phyloP scores from a whole-genome alignment of 2,797 vertebrate genomes.

The Thaleichthys pacificus region DNA sequence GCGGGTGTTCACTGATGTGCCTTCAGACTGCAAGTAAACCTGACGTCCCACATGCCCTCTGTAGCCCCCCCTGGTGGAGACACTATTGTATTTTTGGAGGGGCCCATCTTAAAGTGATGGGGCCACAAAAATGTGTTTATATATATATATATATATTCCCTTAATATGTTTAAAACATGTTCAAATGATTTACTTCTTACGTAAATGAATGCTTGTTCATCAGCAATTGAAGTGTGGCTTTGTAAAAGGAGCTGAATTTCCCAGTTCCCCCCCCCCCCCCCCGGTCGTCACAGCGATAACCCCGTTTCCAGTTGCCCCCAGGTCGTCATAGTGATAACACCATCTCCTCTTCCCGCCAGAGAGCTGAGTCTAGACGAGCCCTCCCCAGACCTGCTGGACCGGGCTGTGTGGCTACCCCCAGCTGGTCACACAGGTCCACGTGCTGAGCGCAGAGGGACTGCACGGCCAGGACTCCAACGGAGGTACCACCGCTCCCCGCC shows the following conservation, averaged over 20 bases:
- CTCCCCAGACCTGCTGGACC: slow-evolving; percentile 90
- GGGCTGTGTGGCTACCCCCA: slow-evolving; percentile 83
- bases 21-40: slow-evolving; percentile 89
- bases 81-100: too few species aligned
- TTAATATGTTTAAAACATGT: too few species aligned
- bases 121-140: too few species aligned
- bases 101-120: too few species aligned
- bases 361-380: slow-evolving; percentile 90
- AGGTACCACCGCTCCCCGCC: slow-evolving; percentile 48
- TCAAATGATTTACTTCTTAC: too few species aligned
- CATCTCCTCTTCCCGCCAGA: slow-evolving; percentile 59
- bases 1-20: slow-evolving; percentile 92
- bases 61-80: too few species aligned
- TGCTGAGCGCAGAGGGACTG: slow-evolving; percentile 85
- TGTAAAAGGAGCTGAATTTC: background rate
- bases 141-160: too few species aligned
- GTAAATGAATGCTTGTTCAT: too few species aligned
- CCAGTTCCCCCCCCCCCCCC: too few species aligned
- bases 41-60: background rate
- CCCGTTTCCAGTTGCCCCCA: background rate
- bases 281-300: background rate
- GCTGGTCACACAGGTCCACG: slow-evolving; percentile 92
- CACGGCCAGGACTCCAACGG: slow-evolving; percentile 82
- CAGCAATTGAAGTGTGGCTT: too few species aligned
- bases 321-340: background rate